These are phyloP conservation scores for Simalia tracyae DNA, from an alignment of 2,797 vertebrate species.

Conservation along the genomic window DNA sequence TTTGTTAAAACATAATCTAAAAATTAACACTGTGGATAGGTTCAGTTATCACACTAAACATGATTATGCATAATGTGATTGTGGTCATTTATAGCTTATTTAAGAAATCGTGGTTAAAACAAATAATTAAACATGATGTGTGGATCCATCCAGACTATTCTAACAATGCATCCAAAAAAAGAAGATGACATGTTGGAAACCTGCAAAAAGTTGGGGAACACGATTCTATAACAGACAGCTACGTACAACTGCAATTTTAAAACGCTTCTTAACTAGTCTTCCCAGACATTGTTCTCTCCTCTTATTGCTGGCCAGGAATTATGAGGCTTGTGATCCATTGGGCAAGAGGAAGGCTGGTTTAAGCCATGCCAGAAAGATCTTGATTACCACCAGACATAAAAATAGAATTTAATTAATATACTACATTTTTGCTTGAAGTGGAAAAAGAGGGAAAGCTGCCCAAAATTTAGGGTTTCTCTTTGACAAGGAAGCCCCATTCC, in stretches of 20 bases:
- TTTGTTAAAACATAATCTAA: not conserved
- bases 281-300: not conserved
- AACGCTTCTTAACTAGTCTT: not conserved
- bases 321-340: not conserved
- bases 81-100: not conserved
- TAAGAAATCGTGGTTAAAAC: not conserved
- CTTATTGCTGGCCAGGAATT: not conserved
- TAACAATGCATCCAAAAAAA: not conserved
- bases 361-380: not conserved
- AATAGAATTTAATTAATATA: slow-evolving; percentile 15
- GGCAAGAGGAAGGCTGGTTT: not conserved
- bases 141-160: not conserved
- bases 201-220: not conserved
- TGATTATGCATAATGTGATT: not conserved
- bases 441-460: not conserved
- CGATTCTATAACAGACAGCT: not conserved
- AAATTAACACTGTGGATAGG: not conserved
- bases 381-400: not conserved
- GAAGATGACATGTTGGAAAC: not conserved
- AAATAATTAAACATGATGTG: not conserved
- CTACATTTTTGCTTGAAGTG: not conserved
- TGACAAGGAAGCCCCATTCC: not conserved
- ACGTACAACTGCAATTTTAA: not conserved
- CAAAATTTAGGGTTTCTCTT: slow-evolving; percentile 4
- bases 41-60: not conserved